Percentiles rank a stretch among this genome's conserved stretches.
These are phyloP conservation scores for Eupithecia abbreviata DNA, from an alignment of 2,888 invertebrate species.

Conservation along the genomic window DNA sequence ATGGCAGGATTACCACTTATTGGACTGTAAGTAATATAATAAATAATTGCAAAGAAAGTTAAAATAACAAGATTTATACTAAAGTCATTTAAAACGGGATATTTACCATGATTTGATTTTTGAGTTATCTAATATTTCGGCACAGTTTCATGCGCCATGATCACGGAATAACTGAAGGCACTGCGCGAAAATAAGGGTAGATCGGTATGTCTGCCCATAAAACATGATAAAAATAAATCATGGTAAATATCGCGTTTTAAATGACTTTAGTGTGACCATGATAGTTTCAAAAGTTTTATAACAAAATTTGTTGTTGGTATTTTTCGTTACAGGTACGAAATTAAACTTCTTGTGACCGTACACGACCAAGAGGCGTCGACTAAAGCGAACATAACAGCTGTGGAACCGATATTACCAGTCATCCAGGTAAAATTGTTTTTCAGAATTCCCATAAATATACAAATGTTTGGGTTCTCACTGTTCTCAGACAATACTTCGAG, in stretches of 20 bases:
- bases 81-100: no score
- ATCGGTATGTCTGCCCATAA: no score
- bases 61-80: not conserved
- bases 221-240: no score
- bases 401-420: slow-evolving; percentile 52
- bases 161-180: no score
- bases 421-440: slow-evolving; percentile 50
- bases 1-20: slow-evolving; percentile 53
- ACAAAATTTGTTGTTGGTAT: not conserved
- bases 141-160: no score
- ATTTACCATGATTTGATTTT: no score
- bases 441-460: not conserved
- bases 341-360: slow-evolving; percentile 48
- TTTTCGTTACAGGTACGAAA: slow-evolving; percentile 49
- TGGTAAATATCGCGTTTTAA: no score
- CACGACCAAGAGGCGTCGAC: slow-evolving; percentile 44
- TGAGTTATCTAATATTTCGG: no score
- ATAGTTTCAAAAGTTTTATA: not conserved
- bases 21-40: slow-evolving; percentile 55
- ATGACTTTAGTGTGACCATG: no score
- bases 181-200: no score
- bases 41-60: not conserved
- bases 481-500: not conserved
- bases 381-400: slow-evolving; percentile 45
- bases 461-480: not conserved